Base-by-base conservation (phyloP, 2,888 invertebrate species). In the Pomacea canaliculata region DNA sequence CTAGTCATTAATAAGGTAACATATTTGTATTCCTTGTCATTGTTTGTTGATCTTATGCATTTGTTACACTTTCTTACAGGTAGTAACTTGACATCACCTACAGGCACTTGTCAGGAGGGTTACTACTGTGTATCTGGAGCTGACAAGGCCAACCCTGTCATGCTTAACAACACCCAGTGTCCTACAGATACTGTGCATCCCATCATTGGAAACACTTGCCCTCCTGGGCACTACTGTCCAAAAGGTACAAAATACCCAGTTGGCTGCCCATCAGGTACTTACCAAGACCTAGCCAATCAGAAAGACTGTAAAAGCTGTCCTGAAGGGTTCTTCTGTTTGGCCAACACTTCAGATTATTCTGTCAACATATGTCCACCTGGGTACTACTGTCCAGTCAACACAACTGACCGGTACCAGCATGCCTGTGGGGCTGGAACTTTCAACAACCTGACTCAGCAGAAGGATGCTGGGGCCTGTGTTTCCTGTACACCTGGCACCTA, bases 201-300 rank as follows among this genome's bases (percentile, higher is more conserved):
- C 69, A 87, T 87, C 80, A 81, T 89, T 23, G 90, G 89, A 59
- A 85, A 88, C 80, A 79, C 83, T 23, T 89, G 89, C 78, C 88
- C 88, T 46, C 73, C 82, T 4, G 89, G 89, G 48, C 86, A 87
- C 78, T 88, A 86, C 76, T 88, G 88, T 76, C 87, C 86, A 46
- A 72, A 74, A 76, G 88, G 88, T 74, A 83, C 88, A 71, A 83
- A 83, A 77, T 84, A 83, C 80, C 89, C 89, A 27, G 83, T 84
- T 80, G 87, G 84, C 74, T 90, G 90, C 76, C 85, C 88, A 51
- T 84, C 88, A 16, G 90, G 90, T 19, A 83, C 84, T 10, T 90
- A 88, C 81, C 89, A 90, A 74, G 85, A 87, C 81, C 78, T 85
- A 71, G 83, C 84, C 81, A 86, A 85, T 79, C 86, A 87, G 81